Base-by-base conservation (phyloP, 1,140 invertebrate species). In the Rhagoletis zephyria region DNA sequence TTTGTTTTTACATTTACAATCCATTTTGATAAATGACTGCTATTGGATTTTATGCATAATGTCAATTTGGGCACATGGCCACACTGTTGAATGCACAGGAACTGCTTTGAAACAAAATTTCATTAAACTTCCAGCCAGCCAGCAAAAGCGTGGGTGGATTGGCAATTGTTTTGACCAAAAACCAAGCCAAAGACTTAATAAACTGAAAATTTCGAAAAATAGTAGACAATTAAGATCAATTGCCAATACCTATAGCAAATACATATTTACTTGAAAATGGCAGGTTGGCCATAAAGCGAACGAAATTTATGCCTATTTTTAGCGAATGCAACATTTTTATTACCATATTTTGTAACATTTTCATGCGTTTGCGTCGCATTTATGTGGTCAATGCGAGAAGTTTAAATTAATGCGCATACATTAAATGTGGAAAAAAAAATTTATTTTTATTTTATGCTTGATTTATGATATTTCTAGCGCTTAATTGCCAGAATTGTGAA, bases 21-120 rank as follows among this genome's bases (percentile, higher is more conserved):
- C 16, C 74, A 81, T 81, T 30, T 56, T 81, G n/a, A 81, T 81
- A 81, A 81, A 56, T 81, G 16, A 51, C 48, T 81, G 48, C 74
- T 56, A 81, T 81, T 19, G 6, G 19, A 81, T 59, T 14, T 81
- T 56, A 48, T 81, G 45, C 51, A 56, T 14, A 6, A 51, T 16
- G 51, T 16, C 48, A 81, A 56, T 81, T 59, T 30, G 30, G 51
- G 74, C 74, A 81, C 6, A 81, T 81, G 74, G 56, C 74, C 51
- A 56, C 74, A 30, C 30, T 30, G 30, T 30, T 56, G 74, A 81
- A 9, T 81, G 74, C 48, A 56, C 16, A 56, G 9, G 74, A 59
- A 81, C 16, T 12, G 4, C 45, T 51, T 30, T 30, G 30, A 48
- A 77, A 51, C 70, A n/a, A 56, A 30, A 81, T 81, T 81, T 56